Conservation (phyloP, 2,113 vertebrate species). For the Cranoglanis bouderius region DNA sequence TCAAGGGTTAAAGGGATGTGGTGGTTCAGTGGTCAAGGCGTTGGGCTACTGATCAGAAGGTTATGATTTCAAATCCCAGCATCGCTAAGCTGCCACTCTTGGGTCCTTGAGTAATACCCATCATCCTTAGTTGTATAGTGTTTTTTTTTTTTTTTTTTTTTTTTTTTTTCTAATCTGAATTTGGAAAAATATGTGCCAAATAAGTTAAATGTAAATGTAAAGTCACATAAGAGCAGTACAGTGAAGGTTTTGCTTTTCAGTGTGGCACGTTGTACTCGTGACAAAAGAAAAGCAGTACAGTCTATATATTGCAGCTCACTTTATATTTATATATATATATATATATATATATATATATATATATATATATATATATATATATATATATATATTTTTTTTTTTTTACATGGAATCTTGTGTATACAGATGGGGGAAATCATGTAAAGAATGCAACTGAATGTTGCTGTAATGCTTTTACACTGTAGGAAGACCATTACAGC, state of each 20-base stretch:
- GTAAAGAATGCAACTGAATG: neutral
- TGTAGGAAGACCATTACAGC: neutral
- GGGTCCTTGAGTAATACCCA: neutral
- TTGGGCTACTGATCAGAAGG: neutral
- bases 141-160: too few relatives aligned
- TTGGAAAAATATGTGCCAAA: neutral
- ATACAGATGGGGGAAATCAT: neutral
- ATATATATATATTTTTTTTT: too few relatives aligned
- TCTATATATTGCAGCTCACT: neutral
- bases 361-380: too few relatives aligned
- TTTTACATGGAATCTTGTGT: neutral
- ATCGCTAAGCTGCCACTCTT: neutral
- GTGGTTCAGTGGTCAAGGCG: neutral
- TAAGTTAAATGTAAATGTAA: neutral
- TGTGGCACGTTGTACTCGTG: neutral
- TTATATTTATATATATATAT: neutral
- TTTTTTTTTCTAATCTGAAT: too few relatives aligned
- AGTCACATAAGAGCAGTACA: neutral
- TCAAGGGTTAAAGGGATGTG: neutral
- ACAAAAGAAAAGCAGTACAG: too few relatives aligned
- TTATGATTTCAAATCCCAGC: neutral
- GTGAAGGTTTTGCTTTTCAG: neutral
- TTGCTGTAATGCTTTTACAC: neutral
- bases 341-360: too few relatives aligned
- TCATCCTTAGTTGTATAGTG: neutral